Evolutionary conservation across 2,888 invertebrate species (phyloP), one percentile per base, ranked within the genome.

Genomic region (Drosophila affinis): DNA sequence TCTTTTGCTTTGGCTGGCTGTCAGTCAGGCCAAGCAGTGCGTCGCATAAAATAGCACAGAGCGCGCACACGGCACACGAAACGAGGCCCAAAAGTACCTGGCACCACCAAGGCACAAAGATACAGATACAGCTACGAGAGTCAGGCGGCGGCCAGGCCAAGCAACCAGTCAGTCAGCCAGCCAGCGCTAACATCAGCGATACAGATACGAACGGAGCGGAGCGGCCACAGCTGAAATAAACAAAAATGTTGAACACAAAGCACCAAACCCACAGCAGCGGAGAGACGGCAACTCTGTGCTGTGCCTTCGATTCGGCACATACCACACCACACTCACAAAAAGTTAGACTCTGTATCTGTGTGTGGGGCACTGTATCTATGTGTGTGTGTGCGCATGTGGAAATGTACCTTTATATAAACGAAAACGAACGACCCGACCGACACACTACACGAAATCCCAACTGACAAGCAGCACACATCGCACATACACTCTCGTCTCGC

Each of bases 371-470:
- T 52, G 58, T 64, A 52, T 53, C 64, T 27, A 27, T 49, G 46
- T 70, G 56, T 52, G 59, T 56, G 69, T 63, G 56, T 62, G 57
- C 70, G 62, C 72, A 75, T 83, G 86, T 83, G 83, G 83, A 83
- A 83, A 86, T 79, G 80, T 83, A 88, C 88, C 87, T 83, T 83
- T 83, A 83, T 83, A 88, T 83, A 83, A 88, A 88, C 86, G 84
- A 39, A 54, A 61, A 61, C 61, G 53, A 61, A 73, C 80, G 83
- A 80, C 80, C 80, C 83, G 80, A 72, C 80, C 83, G 80, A 72
- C 61, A 74, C 78, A 81, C 89, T 87, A 87, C 81, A 85, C 84
- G 70, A 88, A 89, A 90, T 89, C 89, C 89, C 90, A 90, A 90
- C 89, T 90, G 90, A 90, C 89, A 90, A 89, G 85, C 85, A 75